These are phyloP conservation scores for Taurulus bubalis DNA, from an alignment of 2,113 vertebrate species.

Conservation along the genomic window DNA sequence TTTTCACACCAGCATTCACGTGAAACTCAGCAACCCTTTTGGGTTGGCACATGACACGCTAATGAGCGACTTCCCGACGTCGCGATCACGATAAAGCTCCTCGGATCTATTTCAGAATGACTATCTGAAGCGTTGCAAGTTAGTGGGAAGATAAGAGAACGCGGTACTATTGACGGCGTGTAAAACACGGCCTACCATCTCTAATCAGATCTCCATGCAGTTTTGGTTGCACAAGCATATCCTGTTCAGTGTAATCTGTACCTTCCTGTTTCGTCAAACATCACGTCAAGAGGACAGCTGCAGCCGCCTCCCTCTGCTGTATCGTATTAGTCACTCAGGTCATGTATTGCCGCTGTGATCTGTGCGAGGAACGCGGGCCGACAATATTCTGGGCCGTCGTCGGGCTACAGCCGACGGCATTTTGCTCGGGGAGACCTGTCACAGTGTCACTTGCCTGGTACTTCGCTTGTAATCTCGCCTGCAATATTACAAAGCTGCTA, in stretches of 20 bases:
- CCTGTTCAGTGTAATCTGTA: conserved; percentile 31
- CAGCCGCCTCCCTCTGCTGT: not conserved
- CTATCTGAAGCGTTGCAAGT: not conserved
- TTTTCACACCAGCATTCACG: conserved; percentile 3
- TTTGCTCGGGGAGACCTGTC: conserved; percentile 29
- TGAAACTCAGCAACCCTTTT: conserved; percentile 15
- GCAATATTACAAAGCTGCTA: conserved; percentile 57
- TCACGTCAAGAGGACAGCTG: conserved; percentile 3
- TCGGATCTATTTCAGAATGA: not conserved
- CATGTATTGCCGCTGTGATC: conserved; percentile 37
- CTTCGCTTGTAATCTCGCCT: conserved; percentile 52
- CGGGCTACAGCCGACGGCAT: conserved; percentile 17
- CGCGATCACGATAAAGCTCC: not conserved
- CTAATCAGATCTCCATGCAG: conserved; percentile 27
- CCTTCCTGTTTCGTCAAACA: conserved; percentile 42
- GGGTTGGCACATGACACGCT: not conserved
- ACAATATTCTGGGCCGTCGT: conserved; percentile 17
- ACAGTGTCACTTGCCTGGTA: conserved; percentile 21
- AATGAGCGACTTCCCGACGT: not conserved
- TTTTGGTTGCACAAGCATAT: conserved; percentile 33
- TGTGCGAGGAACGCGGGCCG: conserved; percentile 15
- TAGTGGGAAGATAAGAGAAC: not conserved
- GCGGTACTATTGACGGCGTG: not conserved
- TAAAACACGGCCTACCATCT: not conserved
- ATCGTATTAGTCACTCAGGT: conserved; percentile 36